These are phyloP conservation scores for Paelopatides confundens DNA, from an alignment of 53 echinoderm and acorn worm species.

Conservation along the genomic window DNA sequence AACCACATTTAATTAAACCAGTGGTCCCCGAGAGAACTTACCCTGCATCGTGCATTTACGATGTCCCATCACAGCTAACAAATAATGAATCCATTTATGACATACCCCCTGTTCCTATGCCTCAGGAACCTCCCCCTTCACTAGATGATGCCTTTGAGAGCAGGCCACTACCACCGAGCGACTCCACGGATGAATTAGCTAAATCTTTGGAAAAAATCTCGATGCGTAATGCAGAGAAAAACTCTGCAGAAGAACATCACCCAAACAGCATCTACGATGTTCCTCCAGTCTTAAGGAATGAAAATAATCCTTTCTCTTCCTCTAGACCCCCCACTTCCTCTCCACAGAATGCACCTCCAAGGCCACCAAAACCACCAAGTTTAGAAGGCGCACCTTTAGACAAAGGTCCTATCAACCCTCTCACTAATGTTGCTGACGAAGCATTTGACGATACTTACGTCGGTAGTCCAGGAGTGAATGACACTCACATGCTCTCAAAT, in stretches of 20 bases:
- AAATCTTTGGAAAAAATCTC: conserved; percentile 90
- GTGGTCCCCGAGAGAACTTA: conserved; percentile 28
- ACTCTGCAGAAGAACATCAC: conserved; percentile 27
- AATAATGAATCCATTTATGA: conserved; percentile 32
- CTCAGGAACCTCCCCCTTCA: background rate
- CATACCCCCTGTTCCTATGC: conserved; percentile 36
- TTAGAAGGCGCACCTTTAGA: conserved; percentile 20
- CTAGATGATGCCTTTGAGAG: background rate
- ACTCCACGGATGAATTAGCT: conserved; percentile 94
- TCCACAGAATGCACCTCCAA: conserved; percentile 73
- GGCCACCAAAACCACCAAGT: conserved; percentile 81
- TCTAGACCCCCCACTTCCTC: conserved; percentile 29
- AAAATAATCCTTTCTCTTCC: conserved; percentile 51
- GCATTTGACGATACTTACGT: conserved; percentile 81
- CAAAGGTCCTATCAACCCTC: conserved; percentile 13
- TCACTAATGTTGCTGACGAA: background rate
- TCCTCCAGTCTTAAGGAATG: background rate
- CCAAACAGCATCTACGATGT: conserved; percentile 32
- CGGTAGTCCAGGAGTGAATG: conserved; percentile 46
- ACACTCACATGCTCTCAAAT: background rate
- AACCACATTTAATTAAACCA: conserved; percentile 2
- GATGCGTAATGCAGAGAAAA: conserved; percentile 62
- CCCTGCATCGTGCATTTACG: conserved; percentile 27
- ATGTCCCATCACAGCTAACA: background rate
- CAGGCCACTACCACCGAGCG: conserved; percentile 53